Percentiles rank a stretch among this genome's conserved stretches.
These are phyloP conservation scores for Drosophila nasuta DNA, from an alignment of 1,140 invertebrate species.

Conservation along the genomic window DNA sequence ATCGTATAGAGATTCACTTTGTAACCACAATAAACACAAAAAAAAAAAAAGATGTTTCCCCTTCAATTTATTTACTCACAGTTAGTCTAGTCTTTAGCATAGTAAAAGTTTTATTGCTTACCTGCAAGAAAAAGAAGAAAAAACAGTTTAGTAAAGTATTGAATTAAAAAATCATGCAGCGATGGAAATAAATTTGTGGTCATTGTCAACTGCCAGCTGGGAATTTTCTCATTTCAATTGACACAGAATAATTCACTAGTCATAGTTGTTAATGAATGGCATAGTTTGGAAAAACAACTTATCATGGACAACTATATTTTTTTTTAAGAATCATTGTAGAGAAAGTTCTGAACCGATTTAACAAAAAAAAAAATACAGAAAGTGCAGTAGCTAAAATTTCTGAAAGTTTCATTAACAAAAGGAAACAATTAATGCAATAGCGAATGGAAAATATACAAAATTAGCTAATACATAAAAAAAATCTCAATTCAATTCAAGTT, in stretches of 20 bases:
- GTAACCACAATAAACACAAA: too few species aligned
- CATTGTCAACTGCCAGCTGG: neutral
- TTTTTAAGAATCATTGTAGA: slow-evolving; percentile 11
- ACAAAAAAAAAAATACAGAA: too few species aligned
- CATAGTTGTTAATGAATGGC: slow-evolving; percentile 15
- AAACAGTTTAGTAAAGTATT: neutral
- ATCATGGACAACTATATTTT: neutral
- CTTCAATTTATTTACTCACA: neutral
- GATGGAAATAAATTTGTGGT: neutral
- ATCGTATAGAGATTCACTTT: too few species aligned
- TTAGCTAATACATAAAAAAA: neutral
- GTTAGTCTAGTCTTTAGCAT: neutral
- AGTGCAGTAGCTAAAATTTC: too few species aligned
- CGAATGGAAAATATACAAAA: neutral
- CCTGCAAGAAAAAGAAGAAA: slow-evolving; percentile 10
- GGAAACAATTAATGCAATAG: neutral
- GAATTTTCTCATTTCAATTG: neutral
- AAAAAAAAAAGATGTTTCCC: neutral
- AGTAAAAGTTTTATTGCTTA: slow-evolving; percentile 1
- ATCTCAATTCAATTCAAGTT: neutral
- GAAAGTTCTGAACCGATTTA: slow-evolving; percentile 18
- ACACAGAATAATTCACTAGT: slow-evolving; percentile 5
- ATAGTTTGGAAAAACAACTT: slow-evolving; percentile 1
- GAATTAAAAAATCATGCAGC: too few species aligned
- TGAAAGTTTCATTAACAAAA: neutral